These are phyloP conservation scores for Ennomos erosarius DNA, from an alignment of 2,888 invertebrate species.

Conservation along the genomic window DNA sequence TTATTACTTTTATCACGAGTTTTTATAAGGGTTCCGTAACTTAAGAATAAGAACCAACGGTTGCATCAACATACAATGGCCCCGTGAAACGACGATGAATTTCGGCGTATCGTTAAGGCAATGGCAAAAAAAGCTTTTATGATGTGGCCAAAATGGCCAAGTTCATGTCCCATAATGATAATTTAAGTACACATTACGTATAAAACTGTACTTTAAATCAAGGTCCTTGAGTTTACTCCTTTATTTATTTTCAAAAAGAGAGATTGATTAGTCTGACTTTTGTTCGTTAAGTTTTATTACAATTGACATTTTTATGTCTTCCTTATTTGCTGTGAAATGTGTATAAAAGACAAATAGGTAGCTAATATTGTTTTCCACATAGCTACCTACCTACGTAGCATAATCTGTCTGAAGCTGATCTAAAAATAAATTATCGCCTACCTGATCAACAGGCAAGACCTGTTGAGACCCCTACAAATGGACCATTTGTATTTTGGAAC, in stretches of 20 bases:
- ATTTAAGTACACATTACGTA: conserved; percentile 21
- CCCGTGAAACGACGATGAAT: conserved; percentile 34
- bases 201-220: conserved; percentile 13
- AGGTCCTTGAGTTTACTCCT: neutral
- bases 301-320: neutral
- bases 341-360: no score
- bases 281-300: neutral
- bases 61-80: conserved; percentile 37
- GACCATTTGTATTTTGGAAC: no score
- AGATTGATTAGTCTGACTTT: no score
- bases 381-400: no score
- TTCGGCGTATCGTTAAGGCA: conserved; percentile 30
- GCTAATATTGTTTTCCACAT: no score
- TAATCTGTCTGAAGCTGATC: no score
- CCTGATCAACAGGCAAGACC: no score
- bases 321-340: no score
- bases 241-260: neutral
- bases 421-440: no score
- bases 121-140: conserved; percentile 20
- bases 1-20: conserved; percentile 13
- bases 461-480: no score
- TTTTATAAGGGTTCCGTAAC: conserved; percentile 11
- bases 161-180: conserved; percentile 17
- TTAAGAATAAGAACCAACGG: neutral
- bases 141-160: conserved; percentile 16